Percentiles rank a stretch among this genome's conserved stretches.
Evolutionary conservation across 1,140 invertebrate species (phyloP).

Genomic region (Drosophila pachea): DNA sequence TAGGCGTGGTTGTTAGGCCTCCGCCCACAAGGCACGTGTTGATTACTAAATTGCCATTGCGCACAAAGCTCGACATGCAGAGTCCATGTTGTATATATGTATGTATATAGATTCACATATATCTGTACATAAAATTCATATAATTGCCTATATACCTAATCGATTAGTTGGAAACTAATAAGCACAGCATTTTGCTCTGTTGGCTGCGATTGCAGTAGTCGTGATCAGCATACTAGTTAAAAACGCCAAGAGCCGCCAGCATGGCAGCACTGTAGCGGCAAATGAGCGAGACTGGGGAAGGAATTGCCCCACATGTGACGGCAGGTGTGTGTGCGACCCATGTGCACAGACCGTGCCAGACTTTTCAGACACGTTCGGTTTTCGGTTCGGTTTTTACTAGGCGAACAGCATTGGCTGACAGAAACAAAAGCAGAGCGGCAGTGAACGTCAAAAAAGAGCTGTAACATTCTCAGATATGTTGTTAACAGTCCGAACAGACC

Average conservation of each 20-base stretch:
- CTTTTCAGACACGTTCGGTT: constrained; percentile 76
- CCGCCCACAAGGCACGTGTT: constrained; percentile 62
- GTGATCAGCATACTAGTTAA: constrained; percentile 28
- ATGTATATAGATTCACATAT: neutral
- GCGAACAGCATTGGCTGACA: constrained; percentile 38
- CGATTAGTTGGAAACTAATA: constrained; percentile 6
- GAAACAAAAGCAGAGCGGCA: neutral
- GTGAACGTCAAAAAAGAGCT: neutral
- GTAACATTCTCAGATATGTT: neutral
- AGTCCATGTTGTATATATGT: neutral
- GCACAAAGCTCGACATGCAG: constrained; percentile 27
- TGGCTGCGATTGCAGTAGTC: constrained; percentile 6
- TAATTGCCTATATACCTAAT: neutral
- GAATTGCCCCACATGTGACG: constrained; percentile 55
- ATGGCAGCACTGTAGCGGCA: constrained; percentile 24
- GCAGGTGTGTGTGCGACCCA: constrained; percentile 48
- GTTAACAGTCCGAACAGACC: constrained; percentile 1
- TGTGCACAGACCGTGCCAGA: constrained; percentile 71
- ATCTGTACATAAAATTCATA: neutral
- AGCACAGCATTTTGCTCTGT: constrained; percentile 11
- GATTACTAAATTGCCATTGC: constrained; percentile 54
- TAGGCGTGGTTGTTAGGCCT: constrained; percentile 75
- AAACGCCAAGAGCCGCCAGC: constrained; percentile 12
- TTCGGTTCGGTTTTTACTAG: constrained; percentile 72
- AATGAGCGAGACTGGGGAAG: constrained; percentile 52